Conservation (phyloP, 1,140 invertebrate genomes). For the Telenomus remus region DNA sequence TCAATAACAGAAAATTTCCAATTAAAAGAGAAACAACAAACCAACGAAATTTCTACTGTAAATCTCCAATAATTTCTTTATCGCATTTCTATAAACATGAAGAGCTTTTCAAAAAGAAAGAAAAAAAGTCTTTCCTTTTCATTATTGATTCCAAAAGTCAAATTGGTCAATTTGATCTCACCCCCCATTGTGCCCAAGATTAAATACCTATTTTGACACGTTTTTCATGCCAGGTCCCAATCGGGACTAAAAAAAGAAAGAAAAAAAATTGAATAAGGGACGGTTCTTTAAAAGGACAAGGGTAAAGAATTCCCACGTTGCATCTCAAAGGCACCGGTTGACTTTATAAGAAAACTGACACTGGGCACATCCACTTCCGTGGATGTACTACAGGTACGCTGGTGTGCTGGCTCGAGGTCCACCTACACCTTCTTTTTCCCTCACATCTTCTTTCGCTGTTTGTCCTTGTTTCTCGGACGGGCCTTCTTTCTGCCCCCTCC, state of each 20-base stretch:
- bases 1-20: too few relatives aligned
- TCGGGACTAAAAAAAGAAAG: background rate
- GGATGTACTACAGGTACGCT: conserved; percentile 27
- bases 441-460: conserved; percentile 27
- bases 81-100: too few relatives aligned
- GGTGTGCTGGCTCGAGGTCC: conserved; percentile 29
- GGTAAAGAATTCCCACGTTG: conserved; percentile 39
- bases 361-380: conserved; percentile 45
- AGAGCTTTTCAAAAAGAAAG: too few relatives aligned
- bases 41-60: too few relatives aligned
- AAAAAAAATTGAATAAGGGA: background rate
- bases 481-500: conserved; percentile 42
- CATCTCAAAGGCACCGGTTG: conserved; percentile 49
- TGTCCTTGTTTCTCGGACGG: conserved; percentile 44
- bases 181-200: too few relatives aligned
- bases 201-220: too few relatives aligned
- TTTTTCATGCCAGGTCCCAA: too few relatives aligned
- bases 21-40: too few relatives aligned
- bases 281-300: conserved; percentile 12
- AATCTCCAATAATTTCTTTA: too few relatives aligned
- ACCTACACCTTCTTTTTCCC: conserved; percentile 52
- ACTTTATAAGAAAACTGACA: conserved; percentile 48
- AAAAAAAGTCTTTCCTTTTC: too few relatives aligned
- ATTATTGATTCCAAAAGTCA: too few relatives aligned
- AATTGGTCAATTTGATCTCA: too few relatives aligned